Percentiles rank a stretch among this genome's conserved stretches.
Evolutionary conservation across 2,113 vertebrate genomes (phyloP).

Genomic region (Oncorhynchus nerka): DNA sequence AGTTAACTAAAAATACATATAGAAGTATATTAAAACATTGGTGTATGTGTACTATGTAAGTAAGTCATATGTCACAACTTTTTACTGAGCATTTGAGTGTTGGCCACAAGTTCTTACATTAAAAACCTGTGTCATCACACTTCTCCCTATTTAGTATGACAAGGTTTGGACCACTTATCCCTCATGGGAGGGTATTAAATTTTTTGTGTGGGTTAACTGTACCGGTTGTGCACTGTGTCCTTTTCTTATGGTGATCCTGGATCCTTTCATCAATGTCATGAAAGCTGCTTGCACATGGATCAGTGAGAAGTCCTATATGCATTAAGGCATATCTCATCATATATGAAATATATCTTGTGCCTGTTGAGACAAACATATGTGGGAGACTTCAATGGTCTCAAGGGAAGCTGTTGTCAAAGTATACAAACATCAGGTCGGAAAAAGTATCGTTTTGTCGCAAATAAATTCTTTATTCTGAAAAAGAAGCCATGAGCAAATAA

Average conservation of each 20-base stretch:
- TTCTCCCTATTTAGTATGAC: slow-evolving; percentile 72
- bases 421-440: neutral
- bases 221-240: slow-evolving; percentile 36
- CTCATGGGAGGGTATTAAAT: slow-evolving; percentile 70
- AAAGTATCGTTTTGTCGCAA: neutral
- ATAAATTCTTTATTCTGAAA: neutral
- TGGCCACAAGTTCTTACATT: slow-evolving; percentile 86
- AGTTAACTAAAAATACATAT: slow-evolving; percentile 73
- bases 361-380: neutral
- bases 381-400: neutral
- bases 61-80: slow-evolving; percentile 76
- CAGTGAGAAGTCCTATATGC: neutral
- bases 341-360: neutral
- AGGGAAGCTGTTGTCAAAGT: neutral
- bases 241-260: slow-evolving; percentile 29
- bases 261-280: neutral
- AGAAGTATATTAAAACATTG: slow-evolving; percentile 83
- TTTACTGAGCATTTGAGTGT: slow-evolving; percentile 79
- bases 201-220: slow-evolving; percentile 74
- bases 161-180: slow-evolving; percentile 73
- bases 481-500: neutral
- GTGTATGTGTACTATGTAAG: slow-evolving; percentile 87
- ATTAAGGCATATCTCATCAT: neutral
- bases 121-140: slow-evolving; percentile 81
- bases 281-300: neutral